phyloP scores from a whole-genome alignment of 2,888 invertebrate species.

The Tenthredo amoena region DNA sequence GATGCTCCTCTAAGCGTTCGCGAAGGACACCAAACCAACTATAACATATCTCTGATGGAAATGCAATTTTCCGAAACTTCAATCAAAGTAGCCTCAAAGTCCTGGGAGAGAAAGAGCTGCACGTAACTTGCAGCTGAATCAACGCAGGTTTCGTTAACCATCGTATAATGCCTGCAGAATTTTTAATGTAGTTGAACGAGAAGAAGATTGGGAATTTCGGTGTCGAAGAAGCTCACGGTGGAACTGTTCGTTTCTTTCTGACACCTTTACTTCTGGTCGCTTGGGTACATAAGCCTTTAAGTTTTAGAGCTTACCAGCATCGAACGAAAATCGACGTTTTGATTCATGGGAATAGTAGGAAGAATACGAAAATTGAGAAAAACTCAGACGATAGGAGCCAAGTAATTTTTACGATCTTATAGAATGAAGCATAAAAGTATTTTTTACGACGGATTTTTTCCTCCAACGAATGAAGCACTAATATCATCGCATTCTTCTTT shows the following conservation, averaged over 20 bases:
- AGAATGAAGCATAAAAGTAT: neutral
- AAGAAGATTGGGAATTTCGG: neutral
- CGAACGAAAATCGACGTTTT: neutral
- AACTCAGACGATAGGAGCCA: neutral
- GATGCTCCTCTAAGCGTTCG: neutral
- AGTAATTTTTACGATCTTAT: slow-evolving; percentile 22
- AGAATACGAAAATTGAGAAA: slow-evolving; percentile 8
- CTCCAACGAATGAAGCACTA: neutral
- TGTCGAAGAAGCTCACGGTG: neutral
- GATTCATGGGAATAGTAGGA: neutral
- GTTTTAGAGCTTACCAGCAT: neutral
- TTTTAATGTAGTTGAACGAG: no score
- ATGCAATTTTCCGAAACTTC: neutral
- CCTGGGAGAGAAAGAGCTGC: neutral
- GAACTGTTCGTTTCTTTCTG: neutral
- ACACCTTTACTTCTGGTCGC: neutral
- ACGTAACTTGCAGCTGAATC: neutral
- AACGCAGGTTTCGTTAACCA: neutral
- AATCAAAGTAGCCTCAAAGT: slow-evolving; percentile 6
- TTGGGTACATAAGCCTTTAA: neutral
- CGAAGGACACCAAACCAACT: neutral
- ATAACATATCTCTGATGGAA: neutral
- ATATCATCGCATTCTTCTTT: neutral
- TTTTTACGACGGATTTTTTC: slow-evolving; percentile 1
- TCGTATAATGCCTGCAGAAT: no score